Base-by-base conservation (phyloP, 2,797 vertebrate genomes). In the Adelosebastes latens region DNA sequence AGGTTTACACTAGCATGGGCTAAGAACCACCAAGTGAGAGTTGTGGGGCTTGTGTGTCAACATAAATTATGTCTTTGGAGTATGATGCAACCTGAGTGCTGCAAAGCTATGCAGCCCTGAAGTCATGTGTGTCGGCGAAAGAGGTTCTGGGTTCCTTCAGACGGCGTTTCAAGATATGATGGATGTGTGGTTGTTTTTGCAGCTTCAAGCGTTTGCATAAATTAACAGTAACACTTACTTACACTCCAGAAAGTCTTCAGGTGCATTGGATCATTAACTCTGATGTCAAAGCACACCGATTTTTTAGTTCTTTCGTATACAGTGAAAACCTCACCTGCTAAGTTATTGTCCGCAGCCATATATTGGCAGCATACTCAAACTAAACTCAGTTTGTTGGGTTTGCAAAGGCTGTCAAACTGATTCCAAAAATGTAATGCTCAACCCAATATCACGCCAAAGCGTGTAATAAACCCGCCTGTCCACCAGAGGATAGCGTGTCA, bases 1-100 rank as follows among this genome's bases (percentile, higher is more conserved):
- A 62, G 75, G 78, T 79, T 87, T 76, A 67, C n/a, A 6, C 55
- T 46, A 49, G 59, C 22, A 10, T 10, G n/a, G 62, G 72, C 62
- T n/a, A 36, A 71, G 75, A 79, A 63, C 56, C 22, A 58, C 46
- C 39, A 42, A 13, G 3, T 25, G 46, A 69, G 12, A 61, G 25
- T 64, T 36, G 56, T 59, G 63, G 9, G 27, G 31, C 53, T 14
- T 22, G 31, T 46, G 63, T 70, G 68, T 81, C 75, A 67, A 49
- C 71, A 77, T 55, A 27, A 74, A 79, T 87, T 2, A 75, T 36
- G 24, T 65, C 11, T 59, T 18, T 61, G 66, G 68, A 75, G 29
- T 8, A 29, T 52, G 69, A 79, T 14, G 10, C n/a, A 9, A 88
- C 62, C 16, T 14, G 52, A 63, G 53, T 70, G 64, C 55, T 63